Conservation (phyloP, 1,140 invertebrate genomes). For the Lutraria rhynchaena region DNA sequence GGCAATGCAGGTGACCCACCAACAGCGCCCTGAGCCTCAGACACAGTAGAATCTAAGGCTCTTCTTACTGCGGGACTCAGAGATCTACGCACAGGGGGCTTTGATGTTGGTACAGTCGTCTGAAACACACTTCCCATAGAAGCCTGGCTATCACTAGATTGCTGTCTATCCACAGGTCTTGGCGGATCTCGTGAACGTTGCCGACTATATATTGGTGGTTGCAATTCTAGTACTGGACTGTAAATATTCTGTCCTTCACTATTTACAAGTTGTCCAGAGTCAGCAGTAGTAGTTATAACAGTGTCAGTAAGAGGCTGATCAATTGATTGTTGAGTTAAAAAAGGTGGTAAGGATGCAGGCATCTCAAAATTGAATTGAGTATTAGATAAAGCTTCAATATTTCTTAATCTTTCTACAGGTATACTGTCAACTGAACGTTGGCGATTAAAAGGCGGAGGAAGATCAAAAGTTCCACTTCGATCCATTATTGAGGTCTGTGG, state of each 20-base stretch:
- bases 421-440: slow-evolving; percentile 50
- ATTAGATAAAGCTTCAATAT: slow-evolving; percentile 24
- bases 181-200: slow-evolving; percentile 38
- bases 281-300: not conserved
- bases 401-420: slow-evolving; percentile 43
- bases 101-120: not conserved
- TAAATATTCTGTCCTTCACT: slow-evolving; percentile 58
- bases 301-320: slow-evolving; percentile 21
- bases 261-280: slow-evolving; percentile 17
- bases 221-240: slow-evolving; percentile 51
- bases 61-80: slow-evolving; percentile 41
- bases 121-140: slow-evolving; percentile 9
- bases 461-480: slow-evolving; percentile 23
- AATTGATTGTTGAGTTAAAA: slow-evolving; percentile 30
- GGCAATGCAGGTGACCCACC: slow-evolving; percentile 38
- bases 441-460: slow-evolving; percentile 38
- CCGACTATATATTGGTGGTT: slow-evolving; percentile 47
- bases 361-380: slow-evolving; percentile 47
- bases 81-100: slow-evolving; percentile 40
- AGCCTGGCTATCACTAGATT: slow-evolving; percentile 44
- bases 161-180: slow-evolving; percentile 37
- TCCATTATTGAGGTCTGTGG: slow-evolving; percentile 32
- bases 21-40: slow-evolving; percentile 27
- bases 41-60: slow-evolving; percentile 8
- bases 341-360: slow-evolving; percentile 52